Evolutionary conservation across 2,797 vertebrate species (phyloP).

Genomic region (Coreius guichenoti): DNA sequence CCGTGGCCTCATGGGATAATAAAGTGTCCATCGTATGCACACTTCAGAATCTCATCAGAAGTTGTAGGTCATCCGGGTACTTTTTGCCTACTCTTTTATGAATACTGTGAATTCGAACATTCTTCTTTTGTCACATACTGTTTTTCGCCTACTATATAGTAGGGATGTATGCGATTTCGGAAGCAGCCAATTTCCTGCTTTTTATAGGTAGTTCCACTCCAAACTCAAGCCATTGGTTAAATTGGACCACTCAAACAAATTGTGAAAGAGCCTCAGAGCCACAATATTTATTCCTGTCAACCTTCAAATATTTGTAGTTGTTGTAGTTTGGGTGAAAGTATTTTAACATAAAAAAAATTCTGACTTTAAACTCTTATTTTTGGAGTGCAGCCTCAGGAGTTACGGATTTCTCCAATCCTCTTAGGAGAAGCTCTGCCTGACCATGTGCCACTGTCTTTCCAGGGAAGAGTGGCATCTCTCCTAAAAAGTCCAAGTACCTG

Average conservation of each 20-base stretch:
- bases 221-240: too few relatives aligned
- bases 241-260: background rate
- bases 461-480: slow-evolving; percentile 94
- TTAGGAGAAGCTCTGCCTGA: background rate
- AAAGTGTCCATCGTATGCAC: too few relatives aligned
- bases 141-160: too few relatives aligned
- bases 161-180: too few relatives aligned
- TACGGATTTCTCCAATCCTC: background rate
- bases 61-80: too few relatives aligned
- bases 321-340: background rate
- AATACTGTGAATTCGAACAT: too few relatives aligned
- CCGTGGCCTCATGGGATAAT: too few relatives aligned
- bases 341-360: background rate
- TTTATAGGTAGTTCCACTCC: too few relatives aligned
- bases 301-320: background rate
- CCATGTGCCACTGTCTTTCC: slow-evolving; percentile 60
- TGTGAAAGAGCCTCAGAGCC: background rate
- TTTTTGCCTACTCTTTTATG: too few relatives aligned
- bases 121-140: too few relatives aligned
- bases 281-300: background rate
- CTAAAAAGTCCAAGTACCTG: slow-evolving; percentile 97
- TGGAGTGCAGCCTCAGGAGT: background rate
- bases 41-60: too few relatives aligned
- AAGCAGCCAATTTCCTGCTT: too few relatives aligned
- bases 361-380: background rate